Evolutionary conservation across 1,140 invertebrate genomes (phyloP).

Genomic region (Nebria ingens): DNA sequence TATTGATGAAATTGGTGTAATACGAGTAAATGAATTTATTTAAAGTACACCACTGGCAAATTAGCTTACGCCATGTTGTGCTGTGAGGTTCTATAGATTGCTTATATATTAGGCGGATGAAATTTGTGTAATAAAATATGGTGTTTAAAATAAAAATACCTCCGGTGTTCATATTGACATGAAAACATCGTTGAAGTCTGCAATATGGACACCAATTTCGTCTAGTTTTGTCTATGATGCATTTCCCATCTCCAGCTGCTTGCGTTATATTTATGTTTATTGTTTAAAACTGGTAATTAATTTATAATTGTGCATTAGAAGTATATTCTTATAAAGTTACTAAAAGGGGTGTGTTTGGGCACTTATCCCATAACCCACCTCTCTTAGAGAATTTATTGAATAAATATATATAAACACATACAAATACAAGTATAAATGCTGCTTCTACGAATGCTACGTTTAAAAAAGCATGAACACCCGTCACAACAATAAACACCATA

Average conservation of each 20-base stretch:
- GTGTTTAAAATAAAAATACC: conserved; percentile 40
- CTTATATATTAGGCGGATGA: conserved; percentile 6
- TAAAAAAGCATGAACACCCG: conserved; percentile 85
- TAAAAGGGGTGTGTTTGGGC: too few species aligned
- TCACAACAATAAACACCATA: conserved; percentile 82
- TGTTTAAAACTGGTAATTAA: background rate
- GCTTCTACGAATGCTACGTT: conserved; percentile 60
- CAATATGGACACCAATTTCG: conserved; percentile 85
- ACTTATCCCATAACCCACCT: too few species aligned
- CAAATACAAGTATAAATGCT: conserved; percentile 67
- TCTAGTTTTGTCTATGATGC: conserved; percentile 68
- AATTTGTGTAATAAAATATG: conserved; percentile 9
- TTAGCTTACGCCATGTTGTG: too few species aligned
- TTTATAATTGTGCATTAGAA: background rate
- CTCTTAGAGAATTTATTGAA: background rate
- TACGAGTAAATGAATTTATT: too few species aligned
- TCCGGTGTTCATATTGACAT: conserved; percentile 66
- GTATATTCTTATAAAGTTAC: too few species aligned
- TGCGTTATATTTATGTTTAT: background rate
- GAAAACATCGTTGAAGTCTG: conserved; percentile 66
- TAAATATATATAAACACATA: too few species aligned
- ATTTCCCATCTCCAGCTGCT: conserved; percentile 60
- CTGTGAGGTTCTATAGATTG: too few species aligned
- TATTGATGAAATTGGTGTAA: background rate
- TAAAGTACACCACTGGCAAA: too few species aligned